Evolutionary conservation across 1,140 invertebrate species (phyloP), one percentile per base, ranked within the genome.

Genomic region (Zaprionus kolodkinae): DNA sequence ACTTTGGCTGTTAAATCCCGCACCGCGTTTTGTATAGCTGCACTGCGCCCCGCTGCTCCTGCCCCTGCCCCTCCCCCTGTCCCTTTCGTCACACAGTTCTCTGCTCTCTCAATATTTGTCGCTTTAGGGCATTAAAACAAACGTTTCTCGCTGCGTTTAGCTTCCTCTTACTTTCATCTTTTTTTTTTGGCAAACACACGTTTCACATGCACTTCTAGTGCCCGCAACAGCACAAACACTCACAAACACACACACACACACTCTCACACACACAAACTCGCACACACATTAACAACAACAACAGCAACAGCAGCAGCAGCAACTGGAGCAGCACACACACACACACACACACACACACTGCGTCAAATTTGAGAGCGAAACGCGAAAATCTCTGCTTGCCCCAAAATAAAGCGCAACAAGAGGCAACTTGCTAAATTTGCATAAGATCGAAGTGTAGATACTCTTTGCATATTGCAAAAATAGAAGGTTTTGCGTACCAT

Each of bases 71-170:
- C 12, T 4, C 2, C n/a, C 30, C 27, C 38, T 27, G 9, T 33
- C 52, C 35, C 21, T 15, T 45, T 45, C 27, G 10, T 11, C 69
- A 33, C 45, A 25, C 25, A 36, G 48, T 56, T 33, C 48, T 36
- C 68, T 17, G 45, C 59, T 43, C 82, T 82, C 72, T 73, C 84
- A 89, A 88, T 88, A 88, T 88, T 88, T 88, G 85, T 88, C 85
- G 85, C 85, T 88, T 89, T 88, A 50, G 85, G 85, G 85, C 78
- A 88, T 88, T 88, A 88, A 88, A 89, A 88, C 81, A 85, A 89
- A 85, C 85, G 85, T 89, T 88, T 81, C 85, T 68, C 75, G 73
- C 80, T 85, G 84, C 84, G 73, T 76, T 82, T 69, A 67, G 61
- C 59, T 79, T 45, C 38, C 40, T 45, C 40, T 78, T 72, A 57